A percentile compares a stretch with the other conserved stretches of the same genome.
Evolutionary conservation across 2,888 invertebrate genomes (phyloP).

Genomic region (Sinodicranocentrus sp.): DNA sequence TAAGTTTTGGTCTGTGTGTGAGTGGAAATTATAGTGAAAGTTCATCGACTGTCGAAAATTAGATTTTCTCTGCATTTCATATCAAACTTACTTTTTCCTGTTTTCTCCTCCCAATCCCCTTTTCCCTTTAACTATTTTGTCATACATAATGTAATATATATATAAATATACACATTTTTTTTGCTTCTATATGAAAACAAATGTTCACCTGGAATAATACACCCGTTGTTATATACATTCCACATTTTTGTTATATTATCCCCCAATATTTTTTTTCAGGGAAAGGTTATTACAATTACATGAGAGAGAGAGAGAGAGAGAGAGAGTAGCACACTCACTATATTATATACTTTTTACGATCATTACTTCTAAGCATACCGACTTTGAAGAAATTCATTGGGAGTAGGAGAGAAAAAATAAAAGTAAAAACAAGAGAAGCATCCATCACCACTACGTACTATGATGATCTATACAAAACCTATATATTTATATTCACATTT

Average conservation of each 20-base stretch:
- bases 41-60: slow-evolving; percentile 57
- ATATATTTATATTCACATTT: not conserved
- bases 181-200: too few species aligned
- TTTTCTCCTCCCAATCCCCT: not conserved
- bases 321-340: not conserved
- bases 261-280: not conserved
- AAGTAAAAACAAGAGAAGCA: not conserved
- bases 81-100: not conserved
- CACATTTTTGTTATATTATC: too few species aligned
- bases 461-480: too few species aligned
- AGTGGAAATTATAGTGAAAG: slow-evolving; percentile 49
- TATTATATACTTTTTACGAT: not conserved
- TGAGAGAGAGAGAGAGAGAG: not conserved
- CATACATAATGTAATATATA: not conserved
- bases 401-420: not conserved
- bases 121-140: not conserved
- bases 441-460: too few species aligned
- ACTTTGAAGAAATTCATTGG: too few species aligned
- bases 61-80: slow-evolving; percentile 54
- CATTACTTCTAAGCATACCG: not conserved
- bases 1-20: slow-evolving; percentile 13
- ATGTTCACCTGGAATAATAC: too few species aligned
- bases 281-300: not conserved
- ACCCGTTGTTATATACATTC: too few species aligned
- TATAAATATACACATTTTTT: not conserved